Percentiles rank a stretch among this genome's conserved stretches.
phyloP scores from a whole-genome alignment of 2,113 vertebrate genomes.

The Gasterosteus aculeatus region DNA sequence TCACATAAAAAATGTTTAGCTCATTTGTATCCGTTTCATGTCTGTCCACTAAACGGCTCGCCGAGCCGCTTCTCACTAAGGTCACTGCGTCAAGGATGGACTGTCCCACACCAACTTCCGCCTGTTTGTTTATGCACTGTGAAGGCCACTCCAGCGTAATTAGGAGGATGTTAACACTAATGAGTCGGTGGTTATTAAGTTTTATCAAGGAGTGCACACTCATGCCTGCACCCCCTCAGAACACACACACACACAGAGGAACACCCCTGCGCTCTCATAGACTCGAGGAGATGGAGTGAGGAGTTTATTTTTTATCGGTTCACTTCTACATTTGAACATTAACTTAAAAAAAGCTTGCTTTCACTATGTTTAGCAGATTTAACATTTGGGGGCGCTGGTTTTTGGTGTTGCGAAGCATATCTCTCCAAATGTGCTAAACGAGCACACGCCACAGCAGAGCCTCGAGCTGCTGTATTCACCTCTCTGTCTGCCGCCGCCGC shows the following conservation, averaged over 20 bases:
- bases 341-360: constrained; percentile 1
- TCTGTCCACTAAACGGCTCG: neutral
- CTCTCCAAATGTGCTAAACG: constrained; percentile 44
- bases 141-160: constrained; percentile 57
- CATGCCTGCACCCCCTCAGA: constrained; percentile 15
- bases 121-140: constrained; percentile 50
- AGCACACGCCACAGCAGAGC: constrained; percentile 38
- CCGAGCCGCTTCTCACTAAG: constrained; percentile 31
- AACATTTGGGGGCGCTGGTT: neutral
- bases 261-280: constrained; percentile 39
- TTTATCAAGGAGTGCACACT: constrained; percentile 40
- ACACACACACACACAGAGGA: neutral
- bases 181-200: constrained; percentile 54
- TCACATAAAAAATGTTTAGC: neutral
- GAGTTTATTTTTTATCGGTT: neutral
- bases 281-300: neutral
- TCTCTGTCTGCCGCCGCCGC: constrained; percentile 18
- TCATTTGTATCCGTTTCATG: neutral
- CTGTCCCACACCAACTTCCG: constrained; percentile 25
- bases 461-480: constrained; percentile 51
- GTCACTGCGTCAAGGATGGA: constrained; percentile 42
- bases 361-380: constrained; percentile 6
- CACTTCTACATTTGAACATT: neutral
- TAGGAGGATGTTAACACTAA: constrained; percentile 68
- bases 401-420: neutral